phyloP scores from a whole-genome alignment of 2,797 vertebrate genomes.

The Tokudaia muenninki region DNA sequence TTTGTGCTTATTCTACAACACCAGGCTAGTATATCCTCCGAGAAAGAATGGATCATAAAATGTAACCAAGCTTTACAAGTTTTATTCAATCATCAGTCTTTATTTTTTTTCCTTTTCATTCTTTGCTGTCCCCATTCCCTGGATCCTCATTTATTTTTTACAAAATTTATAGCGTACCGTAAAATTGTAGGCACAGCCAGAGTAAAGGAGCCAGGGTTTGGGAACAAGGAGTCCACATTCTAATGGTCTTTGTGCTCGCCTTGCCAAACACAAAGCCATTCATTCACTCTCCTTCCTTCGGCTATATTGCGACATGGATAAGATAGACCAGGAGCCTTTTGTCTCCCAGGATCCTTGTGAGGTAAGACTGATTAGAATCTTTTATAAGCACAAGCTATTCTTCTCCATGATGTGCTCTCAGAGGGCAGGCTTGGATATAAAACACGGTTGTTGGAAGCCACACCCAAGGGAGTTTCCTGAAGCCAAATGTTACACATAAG shows the following conservation, averaged over 20 bases:
- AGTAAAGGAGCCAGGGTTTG: background rate
- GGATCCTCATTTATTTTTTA: background rate
- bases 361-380: background rate
- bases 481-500: background rate
- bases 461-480: background rate
- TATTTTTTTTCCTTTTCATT: background rate
- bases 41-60: slow-evolving; percentile 35
- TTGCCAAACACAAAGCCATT: background rate
- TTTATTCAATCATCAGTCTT: background rate
- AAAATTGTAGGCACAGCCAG: background rate
- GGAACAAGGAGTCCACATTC: background rate
- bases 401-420: background rate
- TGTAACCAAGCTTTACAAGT: background rate
- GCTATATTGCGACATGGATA: background rate
- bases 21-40: background rate
- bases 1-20: background rate
- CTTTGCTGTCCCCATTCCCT: slow-evolving; percentile 22
- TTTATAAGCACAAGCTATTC: background rate
- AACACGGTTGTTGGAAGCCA: background rate
- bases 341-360: background rate
- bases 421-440: background rate
- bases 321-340: background rate
- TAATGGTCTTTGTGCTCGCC: background rate
- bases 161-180: background rate
- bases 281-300: background rate